Evolutionary conservation across 2,888 invertebrate genomes (phyloP), one percentile per base, ranked within the genome.

Genomic region (Rhyacophila evoluta): DNA sequence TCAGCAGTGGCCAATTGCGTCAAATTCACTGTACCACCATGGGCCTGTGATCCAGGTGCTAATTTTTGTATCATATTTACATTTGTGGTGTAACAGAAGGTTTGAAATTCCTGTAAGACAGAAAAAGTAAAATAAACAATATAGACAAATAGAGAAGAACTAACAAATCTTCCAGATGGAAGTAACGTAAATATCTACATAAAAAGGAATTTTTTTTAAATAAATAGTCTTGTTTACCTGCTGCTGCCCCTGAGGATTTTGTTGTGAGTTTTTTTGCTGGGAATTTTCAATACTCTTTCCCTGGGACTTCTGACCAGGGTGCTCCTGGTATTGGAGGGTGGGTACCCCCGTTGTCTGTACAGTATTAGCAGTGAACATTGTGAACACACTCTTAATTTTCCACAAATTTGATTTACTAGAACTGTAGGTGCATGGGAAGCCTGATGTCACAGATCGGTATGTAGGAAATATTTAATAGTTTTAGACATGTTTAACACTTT

Each of bases 11-110:
- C 79, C 79, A 87, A 87, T 36, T 89, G 89, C 1, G 92, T 90
- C 86, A 94, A 91, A 85, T 94, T 94, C 0, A 94, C 93, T 27
- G 92, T 93, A 1, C 88, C 88, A 0, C 87, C 88, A 71, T 89
- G 88, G n/a, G 88, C 88, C 81, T 88, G 86, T 72, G 87, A 84
- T 12, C 87, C 89, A 68, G 88, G 86, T 10, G 91, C 89, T 80
- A 93, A 88, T 87, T 92, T 92, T 72, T 92, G 92, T 82, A 93
- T 92, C 92, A 92, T 92, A 84, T 92, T 93, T 10, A 93, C 92
- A 86, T 92, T 92, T 55, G 87, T 87, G 81, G 90, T 92, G 84
- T 94, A 94, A 84, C 94, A 94, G 86, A 94, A 94, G 82, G 93
- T 93, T 41, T 93, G 93, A 84, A 92, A 93, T 75, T 93, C 93